Evolutionary conservation across 2,888 invertebrate species (phyloP).

Genomic region (Papilio demoleus): DNA sequence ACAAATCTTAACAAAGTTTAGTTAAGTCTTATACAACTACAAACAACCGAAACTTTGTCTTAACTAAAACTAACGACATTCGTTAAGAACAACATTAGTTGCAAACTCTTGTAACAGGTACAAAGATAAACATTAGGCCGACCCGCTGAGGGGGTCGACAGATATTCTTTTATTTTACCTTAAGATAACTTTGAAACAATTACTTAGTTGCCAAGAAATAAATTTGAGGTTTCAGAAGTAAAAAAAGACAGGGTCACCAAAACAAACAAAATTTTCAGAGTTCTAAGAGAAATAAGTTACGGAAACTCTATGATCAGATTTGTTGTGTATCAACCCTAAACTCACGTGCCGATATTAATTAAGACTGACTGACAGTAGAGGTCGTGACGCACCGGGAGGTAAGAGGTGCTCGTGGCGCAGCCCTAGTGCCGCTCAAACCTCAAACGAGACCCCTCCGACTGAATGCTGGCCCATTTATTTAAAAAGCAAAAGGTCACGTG

Average conservation of each 20-base stretch:
- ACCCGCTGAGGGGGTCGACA: no score
- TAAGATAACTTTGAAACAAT: not conserved
- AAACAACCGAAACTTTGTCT: conserved; percentile 6
- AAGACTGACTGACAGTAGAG: conserved; percentile 11
- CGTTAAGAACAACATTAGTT: conserved; percentile 2
- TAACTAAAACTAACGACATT: conserved; percentile 9
- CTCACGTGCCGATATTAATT: conserved; percentile 28
- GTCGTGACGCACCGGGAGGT: conserved; percentile 16
- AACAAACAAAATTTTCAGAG: no score
- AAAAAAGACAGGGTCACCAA: no score
- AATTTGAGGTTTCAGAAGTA: no score
- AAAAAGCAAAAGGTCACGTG: conserved; percentile 15
- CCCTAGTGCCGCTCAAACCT: conserved; percentile 2
- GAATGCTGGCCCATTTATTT: conserved; percentile 22
- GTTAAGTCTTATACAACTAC: not conserved
- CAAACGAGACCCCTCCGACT: conserved; percentile 10
- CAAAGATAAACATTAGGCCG: conserved; percentile 7
- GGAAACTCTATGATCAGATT: no score
- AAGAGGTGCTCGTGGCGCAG: conserved; percentile 8
- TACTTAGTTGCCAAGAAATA: no score
- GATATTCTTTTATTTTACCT: not conserved
- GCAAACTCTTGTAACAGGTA: not conserved
- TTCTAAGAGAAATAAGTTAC: no score
- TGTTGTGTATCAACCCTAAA: not conserved
- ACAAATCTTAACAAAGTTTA: not conserved